Evolutionary conservation across 2,888 invertebrate genomes (phyloP).

Genomic region (Antheraea yamamai): DNA sequence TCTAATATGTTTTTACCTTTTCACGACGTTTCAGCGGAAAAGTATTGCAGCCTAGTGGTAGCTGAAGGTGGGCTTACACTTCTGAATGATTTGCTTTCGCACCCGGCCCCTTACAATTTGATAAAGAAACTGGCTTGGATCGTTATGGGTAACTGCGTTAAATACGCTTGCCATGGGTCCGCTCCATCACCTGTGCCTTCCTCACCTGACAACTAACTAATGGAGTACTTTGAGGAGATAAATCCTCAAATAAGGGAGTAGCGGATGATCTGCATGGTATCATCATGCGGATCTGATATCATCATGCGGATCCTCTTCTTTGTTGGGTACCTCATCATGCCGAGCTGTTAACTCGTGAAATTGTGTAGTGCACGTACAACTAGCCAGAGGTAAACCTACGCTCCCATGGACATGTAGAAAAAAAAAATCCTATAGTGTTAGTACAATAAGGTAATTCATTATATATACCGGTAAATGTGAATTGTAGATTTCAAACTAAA

Average conservation of each 20-base stretch:
- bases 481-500: background rate
- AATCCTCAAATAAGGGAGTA: slow-evolving; percentile 54
- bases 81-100: slow-evolving; percentile 84
- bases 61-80: slow-evolving; percentile 92
- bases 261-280: background rate
- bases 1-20: background rate
- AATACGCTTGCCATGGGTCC: slow-evolving; percentile 36
- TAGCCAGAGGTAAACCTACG: no score
- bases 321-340: background rate
- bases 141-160: slow-evolving; percentile 85
- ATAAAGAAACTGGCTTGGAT: slow-evolving; percentile 86
- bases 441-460: background rate
- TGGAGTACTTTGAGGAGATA: slow-evolving; percentile 60
- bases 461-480: background rate
- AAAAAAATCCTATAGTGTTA: background rate
- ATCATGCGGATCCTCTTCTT: background rate
- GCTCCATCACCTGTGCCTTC: slow-evolving; percentile 29
- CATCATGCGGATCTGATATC: no score
- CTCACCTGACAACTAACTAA: slow-evolving; percentile 59
- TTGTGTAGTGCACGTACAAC: background rate
- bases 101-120: slow-evolving; percentile 83
- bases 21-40: slow-evolving; percentile 85
- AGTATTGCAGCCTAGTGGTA: slow-evolving; percentile 94
- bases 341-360: background rate
- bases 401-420: background rate